Base-by-base conservation (phyloP, 2,888 invertebrate genomes). In the Coenonympha glycerion region DNA sequence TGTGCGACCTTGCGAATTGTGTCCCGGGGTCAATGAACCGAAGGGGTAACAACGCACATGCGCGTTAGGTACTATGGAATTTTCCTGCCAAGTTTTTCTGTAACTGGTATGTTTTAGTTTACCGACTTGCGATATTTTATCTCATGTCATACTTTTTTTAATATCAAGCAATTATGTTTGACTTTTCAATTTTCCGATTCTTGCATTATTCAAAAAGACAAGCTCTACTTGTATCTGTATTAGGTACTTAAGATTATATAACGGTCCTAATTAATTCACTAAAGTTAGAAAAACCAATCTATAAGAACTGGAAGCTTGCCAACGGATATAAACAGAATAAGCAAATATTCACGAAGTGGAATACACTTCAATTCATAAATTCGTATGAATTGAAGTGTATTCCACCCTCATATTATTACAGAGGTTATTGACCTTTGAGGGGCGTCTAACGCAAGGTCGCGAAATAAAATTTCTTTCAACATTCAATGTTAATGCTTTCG, bases 401-500 rank as follows among this genome's bases (percentile, higher is more conserved):
- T 36, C 50, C 49, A 55, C 59, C 58, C 57, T 57, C 49, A 31
- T n/a, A n/a, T n/a, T n/a, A n/a, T n/a, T 3, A 16, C 30, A 48
- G 19, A 51, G 62, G 59, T 45, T 59, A 53, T 61, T 61, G 47
- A 62, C 58, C 62, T 58, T 50, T 48, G 42, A 34, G 49, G 16
- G 31, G 3, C 31, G 15, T 16, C 3, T 31, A 47, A 37, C 46
- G 46, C 51, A 56, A 56, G 56, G 56, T 56, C 56, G 51, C 46
- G 33, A 24, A 50, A n/a, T n/a, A 48, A 24, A 21, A 18, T 37
- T 47, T 37, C 11, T 34, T 36, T 46, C 11, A 19, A 18, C 11
- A 28, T 9, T 46, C 11, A 18, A 26, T 36, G 6, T 45, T 3
- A 18, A 33, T n/a, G n/a, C n/a, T n/a, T n/a, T n/a, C n/a, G n/a